Evolutionary conservation across 1,140 invertebrate genomes (phyloP).

Genomic region (Procambarus virginalis): DNA sequence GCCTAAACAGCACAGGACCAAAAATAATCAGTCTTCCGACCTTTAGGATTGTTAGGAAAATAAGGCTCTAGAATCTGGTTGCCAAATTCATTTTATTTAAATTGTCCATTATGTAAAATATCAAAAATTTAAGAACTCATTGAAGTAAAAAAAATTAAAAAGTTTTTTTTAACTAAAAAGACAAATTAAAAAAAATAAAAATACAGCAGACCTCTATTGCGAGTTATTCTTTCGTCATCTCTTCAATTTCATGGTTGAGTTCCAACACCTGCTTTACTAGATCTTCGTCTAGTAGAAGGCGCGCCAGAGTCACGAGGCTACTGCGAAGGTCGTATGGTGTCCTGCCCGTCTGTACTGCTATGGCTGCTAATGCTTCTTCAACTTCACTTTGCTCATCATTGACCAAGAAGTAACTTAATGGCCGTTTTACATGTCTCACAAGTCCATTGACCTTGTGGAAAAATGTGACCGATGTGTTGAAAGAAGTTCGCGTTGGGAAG

Average conservation of each 20-base stretch:
- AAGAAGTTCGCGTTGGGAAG: constrained; percentile 79
- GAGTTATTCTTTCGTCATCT: not conserved
- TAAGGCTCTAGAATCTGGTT: no score
- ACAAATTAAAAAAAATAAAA: no score
- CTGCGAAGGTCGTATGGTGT: not conserved
- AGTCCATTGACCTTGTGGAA: constrained; percentile 80
- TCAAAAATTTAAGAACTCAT: no score
- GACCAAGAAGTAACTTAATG: constrained; percentile 41
- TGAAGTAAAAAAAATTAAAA: no score
- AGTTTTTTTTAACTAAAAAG: no score
- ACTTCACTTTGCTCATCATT: not conserved
- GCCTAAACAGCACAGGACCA: no score
- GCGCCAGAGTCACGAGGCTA: constrained; percentile 24
- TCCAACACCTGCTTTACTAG: constrained; percentile 38
- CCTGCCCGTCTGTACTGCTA: not conserved
- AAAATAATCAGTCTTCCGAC: no score
- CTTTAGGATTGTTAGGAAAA: no score
- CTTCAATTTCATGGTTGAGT: not conserved
- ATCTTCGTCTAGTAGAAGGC: constrained; percentile 40
- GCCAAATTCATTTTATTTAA: no score
- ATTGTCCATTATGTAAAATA: no score
- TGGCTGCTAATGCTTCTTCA: constrained; percentile 11
- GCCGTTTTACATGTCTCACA: constrained; percentile 82
- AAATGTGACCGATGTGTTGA: constrained; percentile 78
- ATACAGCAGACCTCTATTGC: not conserved